Evolutionary conservation across 2,888 invertebrate genomes (phyloP).

Genomic region (Phasia obesa): DNA sequence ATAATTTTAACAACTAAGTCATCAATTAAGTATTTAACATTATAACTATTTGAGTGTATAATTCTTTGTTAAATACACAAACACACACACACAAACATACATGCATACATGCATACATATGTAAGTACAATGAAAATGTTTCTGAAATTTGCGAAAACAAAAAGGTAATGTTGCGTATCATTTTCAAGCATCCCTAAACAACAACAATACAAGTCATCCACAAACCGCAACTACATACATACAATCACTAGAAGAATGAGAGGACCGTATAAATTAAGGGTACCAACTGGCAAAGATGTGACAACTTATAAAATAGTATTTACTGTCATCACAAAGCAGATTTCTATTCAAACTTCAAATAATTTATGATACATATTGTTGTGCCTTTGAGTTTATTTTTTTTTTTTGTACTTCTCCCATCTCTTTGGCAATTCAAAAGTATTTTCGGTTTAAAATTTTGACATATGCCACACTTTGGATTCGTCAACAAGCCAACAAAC

Average conservation of each 20-base stretch:
- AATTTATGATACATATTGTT: constrained; percentile 59
- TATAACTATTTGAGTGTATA: background rate
- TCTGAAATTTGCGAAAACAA: background rate
- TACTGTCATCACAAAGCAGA: constrained; percentile 63
- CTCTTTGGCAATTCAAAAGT: background rate
- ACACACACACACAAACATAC: background rate
- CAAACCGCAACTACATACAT: constrained; percentile 46
- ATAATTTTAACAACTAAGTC: constrained; percentile 50
- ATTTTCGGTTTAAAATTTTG: constrained; percentile 55
- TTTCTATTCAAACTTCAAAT: constrained; percentile 62
- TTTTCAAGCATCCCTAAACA: constrained; percentile 62
- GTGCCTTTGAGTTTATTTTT: background rate
- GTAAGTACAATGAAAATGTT: background rate
- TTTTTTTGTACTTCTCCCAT: background rate
- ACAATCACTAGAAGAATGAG: constrained; percentile 29
- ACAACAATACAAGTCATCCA: constrained; percentile 33
- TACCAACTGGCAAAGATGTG: constrained; percentile 40
- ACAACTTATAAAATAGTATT: constrained; percentile 35
- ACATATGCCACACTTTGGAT: constrained; percentile 69
- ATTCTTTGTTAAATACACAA: background rate
- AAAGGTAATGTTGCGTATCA: constrained; percentile 70
- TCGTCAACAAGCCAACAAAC: constrained; percentile 3
- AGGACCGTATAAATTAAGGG: constrained; percentile 51
- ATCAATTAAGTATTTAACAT: constrained; percentile 62
- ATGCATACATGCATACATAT: background rate